Base-by-base conservation (phyloP, 2,888 invertebrate species). In the Dorcus parallelipipedus region DNA sequence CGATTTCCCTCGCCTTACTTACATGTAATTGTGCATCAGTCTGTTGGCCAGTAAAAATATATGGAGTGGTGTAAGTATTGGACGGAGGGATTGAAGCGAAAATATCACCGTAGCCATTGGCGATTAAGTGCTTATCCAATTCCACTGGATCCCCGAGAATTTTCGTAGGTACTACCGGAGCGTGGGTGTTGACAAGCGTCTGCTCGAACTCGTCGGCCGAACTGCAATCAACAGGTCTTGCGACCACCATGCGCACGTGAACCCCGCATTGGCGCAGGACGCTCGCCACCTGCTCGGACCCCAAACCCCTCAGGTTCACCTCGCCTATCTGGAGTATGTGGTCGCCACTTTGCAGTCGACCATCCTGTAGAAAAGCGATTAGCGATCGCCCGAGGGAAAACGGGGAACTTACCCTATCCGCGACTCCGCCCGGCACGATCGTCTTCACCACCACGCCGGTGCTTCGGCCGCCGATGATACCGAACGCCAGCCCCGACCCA, bases 251-350 rank as follows among this genome's bases (percentile, higher is more conserved):
- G 1, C 93, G 84, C 58, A 95, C 94, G 75, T 92, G 89, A 23
- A 89, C 90, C 17, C 94, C 94, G 67, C 93, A 91, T 81, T 95
- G 94, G 14, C 95, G 84, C 67, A 95, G 82, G 63, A 95, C 94
- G 39, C 92, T 88, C 8, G 95, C 95, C 52, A 93, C 93, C 80
- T 94, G 93, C 80, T 99, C 98, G 50, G 96, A 96, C 60, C 95
- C 95, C 86, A 97, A 93, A 59, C 98, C 97, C 54, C 97, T 88
- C 67, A 98, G 84, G 81, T 95, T 96, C 66, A 97, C 94, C 67
- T 96, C 92, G 50, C 93, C 93, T 68, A 94, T 93, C 81, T 98
- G 97, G 69, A 99, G 84, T 71, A 99, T 93, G 81, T 99, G 98
- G 80, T 99, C 99, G 6, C 98, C 98, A 78, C 96, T 93, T 78